Evolutionary conservation across 2,888 invertebrate genomes (phyloP).

Genomic region (Liodrosophila aerea): DNA sequence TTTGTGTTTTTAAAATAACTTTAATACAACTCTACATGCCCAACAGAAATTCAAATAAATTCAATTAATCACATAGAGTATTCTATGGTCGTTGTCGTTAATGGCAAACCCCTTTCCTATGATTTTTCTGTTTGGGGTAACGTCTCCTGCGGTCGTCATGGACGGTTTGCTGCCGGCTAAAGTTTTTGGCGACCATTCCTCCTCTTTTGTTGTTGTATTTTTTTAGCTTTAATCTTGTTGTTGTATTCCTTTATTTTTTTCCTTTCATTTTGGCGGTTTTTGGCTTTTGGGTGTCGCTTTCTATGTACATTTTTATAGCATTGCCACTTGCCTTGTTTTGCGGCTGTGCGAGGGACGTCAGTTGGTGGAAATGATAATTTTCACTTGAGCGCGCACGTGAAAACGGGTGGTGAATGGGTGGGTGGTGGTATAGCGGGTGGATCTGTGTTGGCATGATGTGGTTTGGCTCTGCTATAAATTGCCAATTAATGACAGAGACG

Average conservation of each 20-base stretch:
- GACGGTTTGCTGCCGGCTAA: constrained; percentile 62
- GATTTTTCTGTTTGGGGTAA: constrained; percentile 27
- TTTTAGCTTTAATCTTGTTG: constrained; percentile 3
- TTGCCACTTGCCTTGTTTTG: constrained; percentile 60
- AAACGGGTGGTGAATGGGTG: constrained; percentile 31
- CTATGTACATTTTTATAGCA: constrained; percentile 64
- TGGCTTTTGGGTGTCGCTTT: constrained; percentile 43
- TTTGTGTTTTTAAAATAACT: too few species aligned
- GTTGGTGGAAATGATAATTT: constrained; percentile 77
- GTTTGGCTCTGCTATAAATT: constrained; percentile 65
- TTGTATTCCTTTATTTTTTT: constrained; percentile 2
- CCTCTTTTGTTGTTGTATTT: constrained; percentile 11
- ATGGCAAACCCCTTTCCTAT: constrained; percentile 4
- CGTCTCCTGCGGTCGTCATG: constrained; percentile 57
- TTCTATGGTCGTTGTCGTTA: constrained; percentile 1
- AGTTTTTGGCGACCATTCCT: constrained; percentile 58
- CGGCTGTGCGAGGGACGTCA: constrained; percentile 49
- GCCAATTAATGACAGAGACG: constrained; percentile 68
- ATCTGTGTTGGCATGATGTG: constrained; percentile 33
- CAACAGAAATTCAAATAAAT: too few species aligned
- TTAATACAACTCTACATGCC: too few species aligned
- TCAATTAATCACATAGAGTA: too few species aligned
- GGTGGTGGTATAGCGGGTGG: constrained; percentile 8
- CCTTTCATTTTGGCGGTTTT: constrained; percentile 16
- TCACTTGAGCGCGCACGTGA: constrained; percentile 72